These are phyloP conservation scores for Chrosomus eos DNA, from an alignment of 2,797 vertebrate species.

Conservation along the genomic window DNA sequence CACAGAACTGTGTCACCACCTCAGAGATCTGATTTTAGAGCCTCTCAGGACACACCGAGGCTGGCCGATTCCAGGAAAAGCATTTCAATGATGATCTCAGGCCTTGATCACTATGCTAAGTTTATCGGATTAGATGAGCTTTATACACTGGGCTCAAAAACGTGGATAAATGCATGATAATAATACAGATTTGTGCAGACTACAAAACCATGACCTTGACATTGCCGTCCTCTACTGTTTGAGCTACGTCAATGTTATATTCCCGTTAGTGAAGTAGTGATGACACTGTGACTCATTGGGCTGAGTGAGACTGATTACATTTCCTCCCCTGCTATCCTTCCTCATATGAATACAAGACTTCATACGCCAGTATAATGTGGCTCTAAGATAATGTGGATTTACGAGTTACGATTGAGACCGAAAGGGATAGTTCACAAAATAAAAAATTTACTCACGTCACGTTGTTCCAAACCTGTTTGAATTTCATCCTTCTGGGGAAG, in stretches of 20 bases:
- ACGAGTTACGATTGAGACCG: background rate
- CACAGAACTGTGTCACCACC: slow-evolving; percentile 31
- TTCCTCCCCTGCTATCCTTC: background rate
- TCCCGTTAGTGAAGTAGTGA: background rate
- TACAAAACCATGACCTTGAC: background rate
- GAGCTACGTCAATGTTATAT: background rate
- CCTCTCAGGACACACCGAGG: background rate
- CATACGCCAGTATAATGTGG: background rate
- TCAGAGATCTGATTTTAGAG: slow-evolving; percentile 3
- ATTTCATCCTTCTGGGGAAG: background rate
- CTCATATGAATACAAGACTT: background rate
- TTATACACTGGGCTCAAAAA: background rate
- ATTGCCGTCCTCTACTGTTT: background rate
- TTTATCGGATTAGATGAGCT: background rate
- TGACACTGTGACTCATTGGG: background rate
- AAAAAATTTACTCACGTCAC: background rate
- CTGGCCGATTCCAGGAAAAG: background rate
- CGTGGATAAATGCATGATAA: background rate
- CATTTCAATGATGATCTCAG: background rate
- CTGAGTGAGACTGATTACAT: background rate
- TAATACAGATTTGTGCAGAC: background rate
- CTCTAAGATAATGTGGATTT: background rate
- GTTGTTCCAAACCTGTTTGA: background rate
- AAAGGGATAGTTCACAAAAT: background rate
- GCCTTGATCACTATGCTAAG: background rate